These are phyloP conservation scores for Narcine bancroftii DNA, from an alignment of 2,113 vertebrate species.

Conservation along the genomic window DNA sequence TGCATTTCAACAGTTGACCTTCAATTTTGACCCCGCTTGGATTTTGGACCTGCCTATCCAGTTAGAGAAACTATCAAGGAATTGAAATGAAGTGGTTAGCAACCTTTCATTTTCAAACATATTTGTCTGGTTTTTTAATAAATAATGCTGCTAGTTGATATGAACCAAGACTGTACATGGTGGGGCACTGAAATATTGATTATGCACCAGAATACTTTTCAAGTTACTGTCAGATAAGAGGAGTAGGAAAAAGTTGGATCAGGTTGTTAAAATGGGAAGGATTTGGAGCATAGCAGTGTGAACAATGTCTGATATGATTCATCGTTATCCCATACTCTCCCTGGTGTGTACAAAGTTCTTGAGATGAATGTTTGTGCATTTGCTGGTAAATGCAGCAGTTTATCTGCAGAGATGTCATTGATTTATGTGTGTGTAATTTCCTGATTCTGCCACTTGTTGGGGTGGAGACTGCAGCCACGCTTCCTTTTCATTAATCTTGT, in stretches of 20 bases:
- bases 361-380: neutral
- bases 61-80: too few relatives aligned
- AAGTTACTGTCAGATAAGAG: neutral
- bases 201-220: neutral
- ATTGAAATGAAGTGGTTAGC: too few relatives aligned
- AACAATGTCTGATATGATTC: neutral
- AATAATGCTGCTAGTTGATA: neutral
- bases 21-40: too few relatives aligned
- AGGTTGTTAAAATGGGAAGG: neutral
- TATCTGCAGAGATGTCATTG: neutral
- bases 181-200: neutral
- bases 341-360: neutral
- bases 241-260: neutral
- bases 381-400: neutral
- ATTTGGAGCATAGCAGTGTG: too few relatives aligned
- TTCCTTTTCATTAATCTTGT: neutral
- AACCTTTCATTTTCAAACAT: too few relatives aligned
- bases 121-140: neutral
- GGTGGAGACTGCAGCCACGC: neutral
- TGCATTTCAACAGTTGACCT: too few relatives aligned
- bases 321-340: neutral
- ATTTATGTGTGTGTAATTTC: neutral
- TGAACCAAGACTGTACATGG: neutral
- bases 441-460: too few relatives aligned
- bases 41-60: too few relatives aligned